Percentiles rank a stretch among this genome's conserved stretches.
phyloP scores from a whole-genome alignment of 53 echinoderm and acorn worm genomes.

The Apostichopus leukothele region DNA sequence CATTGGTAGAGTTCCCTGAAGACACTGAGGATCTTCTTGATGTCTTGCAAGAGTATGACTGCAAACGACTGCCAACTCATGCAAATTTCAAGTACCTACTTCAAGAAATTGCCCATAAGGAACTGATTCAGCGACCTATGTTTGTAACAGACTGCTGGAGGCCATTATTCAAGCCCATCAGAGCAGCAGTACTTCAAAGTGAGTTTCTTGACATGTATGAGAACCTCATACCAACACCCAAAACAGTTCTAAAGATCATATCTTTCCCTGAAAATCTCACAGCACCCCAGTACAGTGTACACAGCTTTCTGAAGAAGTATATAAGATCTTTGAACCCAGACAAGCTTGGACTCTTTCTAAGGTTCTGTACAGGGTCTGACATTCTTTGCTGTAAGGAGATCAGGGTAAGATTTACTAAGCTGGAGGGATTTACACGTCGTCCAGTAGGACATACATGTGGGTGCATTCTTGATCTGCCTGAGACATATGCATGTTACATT shows the following conservation, averaged over 20 bases:
- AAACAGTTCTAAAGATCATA: constrained; percentile 18
- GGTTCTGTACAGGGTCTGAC: constrained; percentile 22
- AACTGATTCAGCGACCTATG: constrained; percentile 14
- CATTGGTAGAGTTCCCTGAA: neutral
- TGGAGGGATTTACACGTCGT: neutral
- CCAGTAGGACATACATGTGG: neutral
- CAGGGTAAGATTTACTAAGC: neutral
- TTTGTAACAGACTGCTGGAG: constrained; percentile 36
- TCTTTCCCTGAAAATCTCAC: constrained; percentile 3
- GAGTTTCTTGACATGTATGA: constrained; percentile 3
- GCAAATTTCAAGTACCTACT: neutral
- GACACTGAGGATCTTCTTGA: constrained; percentile 21
- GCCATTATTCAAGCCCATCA: neutral
- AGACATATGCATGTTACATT: constrained; percentile 7
- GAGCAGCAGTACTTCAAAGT: neutral
- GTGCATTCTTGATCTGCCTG: constrained; percentile 1
- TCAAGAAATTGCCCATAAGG: neutral
- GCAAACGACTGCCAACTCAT: neutral
- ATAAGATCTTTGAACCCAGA: constrained; percentile 15
- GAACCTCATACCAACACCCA: constrained; percentile 1
- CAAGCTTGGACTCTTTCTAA: neutral
- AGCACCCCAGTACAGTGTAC: constrained; percentile 3
- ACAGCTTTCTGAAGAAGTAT: constrained; percentile 13
- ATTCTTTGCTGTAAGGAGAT: constrained; percentile 3
- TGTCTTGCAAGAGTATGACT: neutral